phyloP scores from a whole-genome alignment of 2,888 invertebrate genomes.

The Brachyptera putata region DNA sequence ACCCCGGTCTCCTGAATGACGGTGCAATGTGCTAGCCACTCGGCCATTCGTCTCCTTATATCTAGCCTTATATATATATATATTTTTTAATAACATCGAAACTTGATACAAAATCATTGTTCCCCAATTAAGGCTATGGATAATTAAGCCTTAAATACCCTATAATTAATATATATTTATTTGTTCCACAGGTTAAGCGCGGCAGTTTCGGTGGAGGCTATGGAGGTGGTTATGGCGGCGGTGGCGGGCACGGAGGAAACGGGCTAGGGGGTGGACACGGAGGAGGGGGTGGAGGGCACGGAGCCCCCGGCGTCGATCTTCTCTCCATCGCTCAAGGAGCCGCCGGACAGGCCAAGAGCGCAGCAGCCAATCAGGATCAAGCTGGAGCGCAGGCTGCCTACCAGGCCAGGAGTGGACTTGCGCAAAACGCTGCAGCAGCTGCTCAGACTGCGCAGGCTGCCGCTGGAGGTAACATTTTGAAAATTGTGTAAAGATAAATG shows the following conservation, averaged over 20 bases:
- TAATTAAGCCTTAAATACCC: too few relatives aligned
- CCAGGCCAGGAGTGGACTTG: background rate
- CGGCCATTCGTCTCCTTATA: too few relatives aligned
- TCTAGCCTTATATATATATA: too few relatives aligned
- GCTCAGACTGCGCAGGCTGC: background rate
- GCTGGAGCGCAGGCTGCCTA: background rate
- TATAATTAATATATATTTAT: too few relatives aligned
- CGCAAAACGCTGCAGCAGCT: background rate
- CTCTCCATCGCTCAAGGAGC: conserved; percentile 54
- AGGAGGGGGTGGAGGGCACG: conserved; percentile 38
- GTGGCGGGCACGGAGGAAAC: background rate
- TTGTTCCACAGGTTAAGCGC: background rate
- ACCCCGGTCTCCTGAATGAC: too few relatives aligned
- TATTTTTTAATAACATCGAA: too few relatives aligned
- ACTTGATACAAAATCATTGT: too few relatives aligned
- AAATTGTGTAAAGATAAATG: too few relatives aligned
- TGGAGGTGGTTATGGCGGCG: background rate
- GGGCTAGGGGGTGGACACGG: background rate
- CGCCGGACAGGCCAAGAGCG: conserved; percentile 48
- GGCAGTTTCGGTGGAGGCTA: background rate
- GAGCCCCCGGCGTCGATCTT: conserved; percentile 58
- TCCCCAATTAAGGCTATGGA: too few relatives aligned
- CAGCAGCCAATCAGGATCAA: background rate
- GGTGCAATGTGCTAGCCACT: too few relatives aligned
- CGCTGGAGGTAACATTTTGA: background rate